Evolutionary conservation across 2,888 invertebrate genomes (phyloP).

Genomic region (Drosophila testacea): DNA sequence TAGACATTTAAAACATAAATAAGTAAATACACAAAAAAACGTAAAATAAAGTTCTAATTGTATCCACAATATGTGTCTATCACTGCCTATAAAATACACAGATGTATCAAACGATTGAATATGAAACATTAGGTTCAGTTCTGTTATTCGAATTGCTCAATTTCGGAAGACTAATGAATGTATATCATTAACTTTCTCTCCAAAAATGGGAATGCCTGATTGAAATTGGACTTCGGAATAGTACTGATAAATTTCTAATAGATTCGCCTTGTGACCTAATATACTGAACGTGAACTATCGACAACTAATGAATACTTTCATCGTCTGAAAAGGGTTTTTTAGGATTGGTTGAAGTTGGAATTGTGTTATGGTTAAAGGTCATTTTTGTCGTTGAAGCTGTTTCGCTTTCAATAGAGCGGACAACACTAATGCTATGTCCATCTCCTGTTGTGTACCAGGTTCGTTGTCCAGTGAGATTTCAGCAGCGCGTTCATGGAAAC

Average conservation of each 20-base stretch:
- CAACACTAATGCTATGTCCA: constrained; percentile 96
- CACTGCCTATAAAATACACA: not conserved
- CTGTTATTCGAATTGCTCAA: not conserved
- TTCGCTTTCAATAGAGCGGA: constrained; percentile 90
- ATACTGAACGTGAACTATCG: constrained; percentile 14
- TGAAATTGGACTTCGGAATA: not conserved
- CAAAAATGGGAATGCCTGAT: not conserved
- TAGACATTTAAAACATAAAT: constrained; percentile 23
- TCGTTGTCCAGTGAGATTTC: constrained; percentile 96
- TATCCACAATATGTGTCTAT: constrained; percentile 23
- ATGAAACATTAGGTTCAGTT: not conserved
- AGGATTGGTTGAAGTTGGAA: constrained; percentile 10
- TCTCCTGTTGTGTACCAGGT: constrained; percentile 93
- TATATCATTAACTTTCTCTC: not conserved
- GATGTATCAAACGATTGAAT: not conserved
- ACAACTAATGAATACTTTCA: constrained; percentile 31
- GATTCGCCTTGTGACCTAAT: constrained; percentile 5
- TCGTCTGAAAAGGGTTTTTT: constrained; percentile 22
- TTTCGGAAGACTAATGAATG: constrained; percentile 1
- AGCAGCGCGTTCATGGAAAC: constrained; percentile 92
- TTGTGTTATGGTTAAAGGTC: constrained; percentile 27
- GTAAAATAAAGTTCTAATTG: constrained; percentile 37
- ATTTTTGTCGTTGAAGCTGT: constrained; percentile 67
- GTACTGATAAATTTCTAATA: not conserved
- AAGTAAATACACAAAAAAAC: constrained; percentile 21